phyloP scores from a whole-genome alignment of 2,888 invertebrate species.

The Thereva nobilitata region DNA sequence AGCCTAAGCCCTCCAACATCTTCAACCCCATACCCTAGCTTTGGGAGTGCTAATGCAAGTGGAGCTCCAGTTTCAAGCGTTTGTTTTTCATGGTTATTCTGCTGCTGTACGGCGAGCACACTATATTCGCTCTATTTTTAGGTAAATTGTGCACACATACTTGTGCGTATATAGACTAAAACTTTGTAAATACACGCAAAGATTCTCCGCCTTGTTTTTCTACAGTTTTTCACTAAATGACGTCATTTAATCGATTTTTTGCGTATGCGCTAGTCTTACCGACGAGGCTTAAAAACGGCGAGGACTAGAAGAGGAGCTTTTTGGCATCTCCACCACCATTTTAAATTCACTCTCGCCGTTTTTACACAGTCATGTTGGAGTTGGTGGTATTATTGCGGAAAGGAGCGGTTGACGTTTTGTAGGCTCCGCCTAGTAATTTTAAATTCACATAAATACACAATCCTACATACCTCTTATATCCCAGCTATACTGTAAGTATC shows the following conservation, averaged over 20 bases:
- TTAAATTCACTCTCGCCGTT: slow-evolving; percentile 30
- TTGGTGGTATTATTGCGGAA: slow-evolving; percentile 21
- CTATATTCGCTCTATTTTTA: slow-evolving; percentile 16
- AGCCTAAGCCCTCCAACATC: slow-evolving; percentile 8
- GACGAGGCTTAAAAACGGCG: slow-evolving; percentile 26
- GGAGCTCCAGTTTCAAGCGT: too few relatives aligned
- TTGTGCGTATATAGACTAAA: slow-evolving; percentile 1
- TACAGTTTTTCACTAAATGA: slow-evolving; percentile 38
- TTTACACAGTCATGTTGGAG: slow-evolving; percentile 19
- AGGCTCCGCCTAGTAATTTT: slow-evolving; percentile 42
- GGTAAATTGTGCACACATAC: slow-evolving; percentile 7
- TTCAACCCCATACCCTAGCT: slow-evolving; percentile 10
- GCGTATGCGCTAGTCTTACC: slow-evolving; percentile 40
- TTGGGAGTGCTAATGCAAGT: slow-evolving; percentile 5
- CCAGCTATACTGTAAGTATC: slow-evolving; percentile 18
- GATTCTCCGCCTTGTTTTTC: slow-evolving; percentile 42
- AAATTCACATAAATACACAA: slow-evolving; percentile 38
- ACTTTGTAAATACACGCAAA: slow-evolving; percentile 37
- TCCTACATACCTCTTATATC: slow-evolving; percentile 1
- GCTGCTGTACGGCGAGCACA: neutral
- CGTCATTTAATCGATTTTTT: slow-evolving; percentile 42
- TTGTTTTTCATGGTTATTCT: too few relatives aligned
- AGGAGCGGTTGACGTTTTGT: slow-evolving; percentile 27
- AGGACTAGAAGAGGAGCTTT: slow-evolving; percentile 18
- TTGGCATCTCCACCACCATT: slow-evolving; percentile 25